Evolutionary conservation across 2,888 invertebrate genomes (phyloP), one percentile per base, ranked within the genome.

Genomic region (Cryptophagus acutangulus): DNA sequence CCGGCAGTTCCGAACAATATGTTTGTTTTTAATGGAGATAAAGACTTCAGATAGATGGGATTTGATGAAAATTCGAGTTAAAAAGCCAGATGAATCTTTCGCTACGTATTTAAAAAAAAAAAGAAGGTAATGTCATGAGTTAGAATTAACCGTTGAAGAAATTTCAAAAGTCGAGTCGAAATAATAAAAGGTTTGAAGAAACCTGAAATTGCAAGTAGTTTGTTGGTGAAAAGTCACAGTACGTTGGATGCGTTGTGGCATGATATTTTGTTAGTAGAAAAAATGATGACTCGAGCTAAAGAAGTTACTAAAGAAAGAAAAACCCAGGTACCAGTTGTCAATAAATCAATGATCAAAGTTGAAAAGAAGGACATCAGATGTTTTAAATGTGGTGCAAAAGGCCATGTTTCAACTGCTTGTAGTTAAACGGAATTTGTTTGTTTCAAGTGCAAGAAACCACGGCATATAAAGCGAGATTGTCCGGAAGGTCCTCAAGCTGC

Each of bases 171-270:
- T n/a, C 24, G 24, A 20, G n/a, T 20, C n/a, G 24, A 20, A n/a
- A 20, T 20, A 20, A 20, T 20, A 20, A 20, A 20, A 20, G 24
- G 24, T 8, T 20, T 20, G n/a, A n/a, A 6, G 24, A 20, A 20
- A 20, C 24, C 24, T 6, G 24, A 20, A 20, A 6, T 20, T 8
- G 24, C 24, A 20, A n/a, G 24, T 8, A 20, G 24, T 20, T 20
- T 20, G 24, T 20, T 20, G n/a, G 24, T 20, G 24, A 20, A 20
- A n/a, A 20, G n/a, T 20, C 24, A 20, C n/a, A 20, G 6, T 20
- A 20, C 6, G 6, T 20, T 20, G 24, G 24, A 20, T 20, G 24
- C 6, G 24, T n/a, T 20, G 6, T 20, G 24, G 24, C 24, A 20
- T 20, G 24, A 20, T n/a, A 8, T 20, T 6, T 20, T 20, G n/a